A percentile compares a stretch with the other conserved stretches of the same genome.
Evolutionary conservation across 2,888 invertebrate genomes (phyloP).

Genomic region (Pyralis farinalis): DNA sequence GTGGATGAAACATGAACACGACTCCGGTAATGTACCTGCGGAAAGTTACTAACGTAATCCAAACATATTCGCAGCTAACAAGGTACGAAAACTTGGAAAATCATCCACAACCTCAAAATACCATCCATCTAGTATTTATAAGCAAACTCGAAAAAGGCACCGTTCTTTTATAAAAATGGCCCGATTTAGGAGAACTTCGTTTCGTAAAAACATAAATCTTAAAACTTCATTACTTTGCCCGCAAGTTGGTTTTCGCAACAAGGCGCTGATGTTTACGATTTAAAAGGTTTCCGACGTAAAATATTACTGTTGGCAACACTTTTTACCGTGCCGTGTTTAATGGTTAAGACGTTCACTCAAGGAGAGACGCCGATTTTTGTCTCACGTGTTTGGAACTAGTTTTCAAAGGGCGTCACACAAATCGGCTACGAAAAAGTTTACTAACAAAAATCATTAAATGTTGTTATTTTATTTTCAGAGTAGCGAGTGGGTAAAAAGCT

Average conservation of each 20-base stretch:
- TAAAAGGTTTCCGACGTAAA: slow-evolving; percentile 74
- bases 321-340: slow-evolving; percentile 35
- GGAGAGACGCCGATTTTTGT: slow-evolving; percentile 5
- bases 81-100: not conserved
- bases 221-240: slow-evolving; percentile 62
- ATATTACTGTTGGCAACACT: slow-evolving; percentile 63
- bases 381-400: too few relatives aligned
- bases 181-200: slow-evolving; percentile 32
- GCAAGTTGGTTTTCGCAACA: slow-evolving; percentile 55
- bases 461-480: too few relatives aligned
- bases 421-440: too few relatives aligned
- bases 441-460: too few relatives aligned
- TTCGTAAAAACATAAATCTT: slow-evolving; percentile 60
- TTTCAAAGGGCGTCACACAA: too few relatives aligned
- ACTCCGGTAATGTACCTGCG: not conserved
- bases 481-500: too few relatives aligned
- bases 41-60: not conserved
- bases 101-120: not conserved
- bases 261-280: slow-evolving; percentile 68
- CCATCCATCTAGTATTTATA: not conserved
- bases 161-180: slow-evolving; percentile 6
- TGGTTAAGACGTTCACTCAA: slow-evolving; percentile 37
- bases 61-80: not conserved
- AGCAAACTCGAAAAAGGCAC: not conserved
- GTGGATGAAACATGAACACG: not conserved